Evolutionary conservation across 53 echinoderm and acorn worm genomes (phyloP), one percentile per base, ranked within the genome.

Genomic region (Echinarachnius parma): DNA sequence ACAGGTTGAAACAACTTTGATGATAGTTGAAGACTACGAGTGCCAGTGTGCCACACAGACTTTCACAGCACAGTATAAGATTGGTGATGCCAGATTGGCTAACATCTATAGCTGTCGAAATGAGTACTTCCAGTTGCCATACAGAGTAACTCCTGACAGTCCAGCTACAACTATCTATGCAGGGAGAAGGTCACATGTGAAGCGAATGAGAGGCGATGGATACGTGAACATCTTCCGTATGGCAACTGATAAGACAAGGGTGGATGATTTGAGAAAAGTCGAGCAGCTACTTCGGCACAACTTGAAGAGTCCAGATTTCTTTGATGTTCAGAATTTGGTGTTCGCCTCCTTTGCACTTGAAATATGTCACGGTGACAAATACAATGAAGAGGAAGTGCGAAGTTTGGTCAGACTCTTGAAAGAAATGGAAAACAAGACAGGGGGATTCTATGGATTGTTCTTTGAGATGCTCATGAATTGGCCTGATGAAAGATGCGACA

Each of bases 401-500:
- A 1, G 31, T 16, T 33, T 3, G 9, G 36, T 69, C 3, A n/a
- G 34, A 2, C 11, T 28, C 5, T 22, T 69, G 34, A 69, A 69
- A 26, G 35, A 2, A 1, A 69, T 34, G 69, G 69, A 69, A 11
- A 34, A 69, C 3, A 29, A 24, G 26, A 10, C 21, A 0, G 23
- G 24, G 20, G 69, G 69, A 1, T 53, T 69, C 25, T 69, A 53
- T 23, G 69, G 69, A 10, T 14, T 69, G 8, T 69, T 69, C 69
- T 69, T 69, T 69, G 69, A 69, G 34, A 48, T 69, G 69, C 34
- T 69, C 1, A 11, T 69, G 53, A 53, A 52, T 24, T 69, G 69
- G 69, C 30, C 29, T 34, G 36, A 52, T 53, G 34, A 21, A 34
- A 29, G 33, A 22, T 3, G 13, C 3, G 16, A 5, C 5, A 8